Base-by-base conservation (phyloP, 2,797 vertebrate species). In the Epinephelus malabaricus region DNA sequence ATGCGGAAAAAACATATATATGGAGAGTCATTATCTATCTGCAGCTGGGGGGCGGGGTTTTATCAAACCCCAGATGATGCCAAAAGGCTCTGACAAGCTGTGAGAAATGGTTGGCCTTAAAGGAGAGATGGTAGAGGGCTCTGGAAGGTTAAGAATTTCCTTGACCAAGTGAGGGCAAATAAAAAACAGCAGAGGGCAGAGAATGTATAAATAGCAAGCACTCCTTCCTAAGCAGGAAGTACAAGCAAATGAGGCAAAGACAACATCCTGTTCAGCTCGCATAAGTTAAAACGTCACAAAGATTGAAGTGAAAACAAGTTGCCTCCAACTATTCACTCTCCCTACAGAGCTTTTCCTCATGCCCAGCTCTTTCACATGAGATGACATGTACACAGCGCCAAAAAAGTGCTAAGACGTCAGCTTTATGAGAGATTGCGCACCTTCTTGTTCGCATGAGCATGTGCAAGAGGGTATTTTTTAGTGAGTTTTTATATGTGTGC, bases 161-260 rank as follows among this genome's bases (percentile, higher is more conserved):
- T 82, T 72, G 34, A 82, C 76, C 40, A 51, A 66, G 51, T 46
- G 3, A 45, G 74, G 73, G 71, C 72, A 78, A 75, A 82, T 27
- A 21, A 62, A 81, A 65, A 85, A 59, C 38, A 76, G 34, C 27
- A 59, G 23, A 78, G 82, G 80, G 59, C 67, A 69, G 73, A 59
- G 80, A 81, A 78, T 82, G 45, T 46, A 81, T 71, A 90, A 91
- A 93, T 65, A 91, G 76, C 58, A 46, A 66, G 12, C 19, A 27
- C 63, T 69, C 45, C 66, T 77, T 66, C 54, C 60, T 34, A 5
- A 19, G 30, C 79, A 87, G 86, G 82, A 86, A 86, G 73, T 45
- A 60, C 6, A 19, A 73, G 73, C 50, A 53, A 54, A 66, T 43
- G 68, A 86, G 68, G 64, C 71, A 75, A 70, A 70, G 43, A 50